Base-by-base conservation (phyloP, 2,113 vertebrate genomes). In the Poicephalus gulielmi region DNA sequence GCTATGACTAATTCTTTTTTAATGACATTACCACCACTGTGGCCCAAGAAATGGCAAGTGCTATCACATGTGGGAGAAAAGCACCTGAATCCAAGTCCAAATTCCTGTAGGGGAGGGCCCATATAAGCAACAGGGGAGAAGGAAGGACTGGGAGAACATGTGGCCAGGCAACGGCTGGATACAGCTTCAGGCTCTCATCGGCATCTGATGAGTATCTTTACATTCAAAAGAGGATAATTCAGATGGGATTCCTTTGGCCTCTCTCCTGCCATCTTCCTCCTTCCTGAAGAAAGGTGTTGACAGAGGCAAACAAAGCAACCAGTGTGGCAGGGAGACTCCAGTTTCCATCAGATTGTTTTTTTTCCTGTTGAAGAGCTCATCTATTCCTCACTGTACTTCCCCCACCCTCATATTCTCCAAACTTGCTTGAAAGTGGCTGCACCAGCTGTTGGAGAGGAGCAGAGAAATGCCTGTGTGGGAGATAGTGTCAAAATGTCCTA, bases 341-440 rank as follows among this genome's bases (percentile, higher is more conserved):
- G 49, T 50, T 50, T 50, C 49, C 13, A 1, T 9, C 13, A 25
- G 49, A 50, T 50, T 25, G 49, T 2, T 27, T 44, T 76, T 76
- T 63, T 79, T 41, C 46, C 41, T 62, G 7, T 28, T 84, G 70
- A 95, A 94, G 20, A 88, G 37, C 18, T 25, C 43, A 30, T 30
- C 35, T 79, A 15, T 60, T 60, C 62, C 31, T 83, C 39, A 66
- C 49, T 87, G 70, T 37, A 74, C 3, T 76, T 90, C 17, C 55
- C 59, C 15, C 77, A 76, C 22, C 62, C 24, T 90, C 59, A 52
- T 4, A 4, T 88, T 92, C 70, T 93, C 44, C 60, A 70, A 47
- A 83, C 69, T 67, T 86, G 86, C 83, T 85, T 95, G 86, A 35
- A 94, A 95, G 62, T 39, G 78, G 37, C 60, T 89, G 60, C 46